Base-by-base conservation (phyloP, 2,797 vertebrate genomes). In the Coregonus sp. region DNA sequence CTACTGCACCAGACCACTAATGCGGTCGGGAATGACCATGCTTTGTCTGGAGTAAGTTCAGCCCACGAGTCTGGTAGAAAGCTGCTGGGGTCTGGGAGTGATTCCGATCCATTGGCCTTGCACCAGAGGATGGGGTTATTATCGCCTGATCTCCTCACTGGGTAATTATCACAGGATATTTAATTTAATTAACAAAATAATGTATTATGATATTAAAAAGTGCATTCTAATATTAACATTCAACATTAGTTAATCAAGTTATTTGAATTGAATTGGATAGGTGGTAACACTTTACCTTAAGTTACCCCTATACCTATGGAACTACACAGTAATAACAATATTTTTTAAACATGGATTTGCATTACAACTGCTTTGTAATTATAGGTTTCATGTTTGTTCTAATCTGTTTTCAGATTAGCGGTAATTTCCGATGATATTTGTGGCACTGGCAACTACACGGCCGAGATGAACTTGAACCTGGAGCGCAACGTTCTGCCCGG, bases 381-480 rank as follows among this genome's bases (percentile, higher is more conserved):
- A n/a, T n/a, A 15, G 1, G n/a, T 16, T 51, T 25, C 7, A 5
- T 50, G 40, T n/a, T 20, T 37, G 4, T 76, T 87, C 31, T 76
- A 20, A 78, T 88, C 31, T 75, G 14, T 77, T 85, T 68, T 2
- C 84, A 94, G 94, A 72, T 74, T 90, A 2, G 90, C 92, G 11
- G 85, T 86, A 2, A 86, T 95, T 80, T 93, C 91, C 4, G 94
- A 94, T 47, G 90, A 94, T 16, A 63, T 87, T 70, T 95, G 94
- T 5, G 86, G 91, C 77, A 92, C 86, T 2, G 93, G 94, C 4
- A 95, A 93, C 91, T 92, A 95, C 88, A 92, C 88, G 0, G 92
- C 91, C 72, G 91, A 85, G 86, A 93, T 95, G 92, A 95, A 86
- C 73, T 82, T 94, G 73, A 88, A 82, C 77, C 71, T 89, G 79